Conservation (phyloP, 2,113 vertebrate species). For the Australoheros scitulus region DNA sequence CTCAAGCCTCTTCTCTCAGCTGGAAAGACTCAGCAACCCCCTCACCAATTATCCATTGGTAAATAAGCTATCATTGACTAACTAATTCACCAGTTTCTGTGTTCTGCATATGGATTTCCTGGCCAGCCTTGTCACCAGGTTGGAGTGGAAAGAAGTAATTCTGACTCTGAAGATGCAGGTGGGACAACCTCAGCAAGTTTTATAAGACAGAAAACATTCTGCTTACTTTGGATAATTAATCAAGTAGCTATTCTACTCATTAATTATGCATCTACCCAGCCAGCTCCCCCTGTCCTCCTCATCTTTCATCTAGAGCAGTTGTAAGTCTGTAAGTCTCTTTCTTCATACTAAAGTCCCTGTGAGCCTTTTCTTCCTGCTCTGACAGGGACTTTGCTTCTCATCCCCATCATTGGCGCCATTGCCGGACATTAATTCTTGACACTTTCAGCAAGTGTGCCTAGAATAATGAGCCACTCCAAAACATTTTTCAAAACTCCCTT, state of each 20-base stretch:
- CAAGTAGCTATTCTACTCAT: not conserved
- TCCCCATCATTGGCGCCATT: rapidly evolving
- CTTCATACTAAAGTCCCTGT: not conserved
- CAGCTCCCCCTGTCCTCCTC: rapidly evolving
- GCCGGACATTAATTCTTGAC: rapidly evolving
- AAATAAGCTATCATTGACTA: not conserved
- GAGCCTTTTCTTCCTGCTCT: not conserved
- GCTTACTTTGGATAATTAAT: not conserved
- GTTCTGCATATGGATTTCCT: not conserved
- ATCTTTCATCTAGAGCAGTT: not conserved
- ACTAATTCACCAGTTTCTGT: not conserved
- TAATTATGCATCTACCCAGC: rapidly evolving
- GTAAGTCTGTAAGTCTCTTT: not conserved
- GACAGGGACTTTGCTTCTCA: not conserved
- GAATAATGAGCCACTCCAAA: not conserved
- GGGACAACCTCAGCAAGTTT: not conserved
- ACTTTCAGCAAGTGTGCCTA: not conserved
- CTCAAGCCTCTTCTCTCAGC: not conserved
- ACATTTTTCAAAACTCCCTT: not conserved
- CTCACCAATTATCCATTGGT: not conserved
- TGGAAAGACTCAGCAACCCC: not conserved
- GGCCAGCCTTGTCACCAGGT: not conserved
- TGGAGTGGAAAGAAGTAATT: not conserved
- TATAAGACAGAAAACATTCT: too few species aligned
- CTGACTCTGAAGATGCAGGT: not conserved